Conservation (phyloP, 2,888 invertebrate species). For the Nasonia oneida region DNA sequence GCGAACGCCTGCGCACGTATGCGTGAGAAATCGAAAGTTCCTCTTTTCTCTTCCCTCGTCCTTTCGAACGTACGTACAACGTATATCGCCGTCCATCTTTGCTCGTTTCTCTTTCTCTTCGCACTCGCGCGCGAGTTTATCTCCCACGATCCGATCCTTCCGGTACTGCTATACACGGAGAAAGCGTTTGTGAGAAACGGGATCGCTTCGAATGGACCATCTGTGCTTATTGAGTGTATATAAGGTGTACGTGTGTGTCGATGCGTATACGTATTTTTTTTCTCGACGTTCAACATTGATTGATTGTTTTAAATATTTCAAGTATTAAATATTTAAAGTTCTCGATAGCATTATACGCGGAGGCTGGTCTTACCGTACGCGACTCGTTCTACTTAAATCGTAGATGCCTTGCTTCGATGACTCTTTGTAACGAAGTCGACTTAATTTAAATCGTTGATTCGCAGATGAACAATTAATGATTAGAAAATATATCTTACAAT, state of each 20-base stretch:
- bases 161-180: constrained; percentile 20
- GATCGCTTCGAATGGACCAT: constrained; percentile 37
- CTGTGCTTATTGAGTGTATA: no score
- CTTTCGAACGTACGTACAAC: constrained; percentile 11
- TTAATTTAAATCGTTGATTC: neutral
- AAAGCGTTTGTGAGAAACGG: constrained; percentile 47
- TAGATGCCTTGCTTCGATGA: neutral
- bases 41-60: constrained; percentile 30
- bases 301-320: neutral
- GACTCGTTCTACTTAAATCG: constrained; percentile 1
- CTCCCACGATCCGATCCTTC: constrained; percentile 47
- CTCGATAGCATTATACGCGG: neutral
- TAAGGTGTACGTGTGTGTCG: neutral
- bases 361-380: neutral
- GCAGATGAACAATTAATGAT: no score
- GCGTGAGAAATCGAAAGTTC: constrained; percentile 62
- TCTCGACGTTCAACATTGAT: neutral
- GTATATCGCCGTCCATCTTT: neutral
- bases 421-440: neutral
- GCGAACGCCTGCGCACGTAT: neutral
- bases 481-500: neutral
- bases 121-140: constrained; percentile 21
- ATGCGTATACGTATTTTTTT: neutral
- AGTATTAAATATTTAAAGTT: no score
- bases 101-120: constrained; percentile 51